These are phyloP conservation scores for Astreopora myriophthalma DNA, from an alignment of 64 coral and sea anemone genomes.

Conservation along the genomic window DNA sequence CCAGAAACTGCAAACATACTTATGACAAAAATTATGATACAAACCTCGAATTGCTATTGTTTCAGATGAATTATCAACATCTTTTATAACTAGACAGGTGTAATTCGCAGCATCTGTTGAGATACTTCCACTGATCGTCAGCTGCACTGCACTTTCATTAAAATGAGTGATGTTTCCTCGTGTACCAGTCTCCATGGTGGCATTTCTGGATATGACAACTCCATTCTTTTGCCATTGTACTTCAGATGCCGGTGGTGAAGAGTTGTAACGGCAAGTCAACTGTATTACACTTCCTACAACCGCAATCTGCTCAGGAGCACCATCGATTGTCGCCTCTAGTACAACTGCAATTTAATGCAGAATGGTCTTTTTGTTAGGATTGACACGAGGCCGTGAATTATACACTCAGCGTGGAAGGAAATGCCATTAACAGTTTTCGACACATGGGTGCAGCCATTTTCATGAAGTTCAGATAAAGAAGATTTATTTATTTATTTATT, in stretches of 20 bases:
- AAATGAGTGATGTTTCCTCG: not conserved
- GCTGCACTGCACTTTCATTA: not conserved
- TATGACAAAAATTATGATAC: not conserved
- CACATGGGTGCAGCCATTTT: no score
- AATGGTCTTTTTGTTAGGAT: not conserved
- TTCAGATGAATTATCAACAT: not conserved
- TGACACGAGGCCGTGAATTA: no score
- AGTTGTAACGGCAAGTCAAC: constrained; percentile 5
- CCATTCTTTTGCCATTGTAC: constrained; percentile 9
- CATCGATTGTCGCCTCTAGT: not conserved
- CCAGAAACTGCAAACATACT: not conserved
- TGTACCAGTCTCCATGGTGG: not conserved
- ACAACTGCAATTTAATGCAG: not conserved
- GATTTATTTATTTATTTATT: no score
- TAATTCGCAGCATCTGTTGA: not conserved
- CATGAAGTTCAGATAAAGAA: no score
- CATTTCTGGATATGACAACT: not conserved
- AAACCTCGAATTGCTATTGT: not conserved
- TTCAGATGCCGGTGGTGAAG: not conserved
- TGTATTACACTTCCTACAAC: not conserved
- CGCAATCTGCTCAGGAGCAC: not conserved
- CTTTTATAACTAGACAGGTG: not conserved
- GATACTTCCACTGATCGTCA: not conserved
- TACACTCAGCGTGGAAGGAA: no score
- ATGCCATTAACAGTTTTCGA: no score